phyloP scores from a whole-genome alignment of 2,888 invertebrate genomes.

The Dione juno region DNA sequence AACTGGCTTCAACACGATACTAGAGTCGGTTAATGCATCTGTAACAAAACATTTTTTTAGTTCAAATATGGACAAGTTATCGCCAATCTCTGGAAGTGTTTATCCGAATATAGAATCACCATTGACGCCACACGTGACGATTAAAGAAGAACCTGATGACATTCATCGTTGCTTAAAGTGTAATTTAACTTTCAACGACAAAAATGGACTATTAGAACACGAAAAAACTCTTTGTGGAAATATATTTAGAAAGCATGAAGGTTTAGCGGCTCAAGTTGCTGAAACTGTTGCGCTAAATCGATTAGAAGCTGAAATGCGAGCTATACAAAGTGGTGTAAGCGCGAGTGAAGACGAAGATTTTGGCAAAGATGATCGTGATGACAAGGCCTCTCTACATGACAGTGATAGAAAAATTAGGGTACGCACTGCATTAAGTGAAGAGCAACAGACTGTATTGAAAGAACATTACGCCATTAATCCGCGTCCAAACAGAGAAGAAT shows the following conservation, averaged over 20 bases:
- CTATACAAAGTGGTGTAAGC: conserved; percentile 79
- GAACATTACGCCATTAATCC: conserved; percentile 95
- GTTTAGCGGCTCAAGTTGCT: conserved; percentile 90
- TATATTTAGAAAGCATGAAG: conserved; percentile 86
- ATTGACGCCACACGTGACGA: conserved; percentile 57
- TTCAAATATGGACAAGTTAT: conserved; percentile 86
- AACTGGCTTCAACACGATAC: conserved; percentile 87
- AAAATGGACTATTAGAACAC: conserved; percentile 87
- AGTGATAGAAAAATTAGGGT: conserved; percentile 93
- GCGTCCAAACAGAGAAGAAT: conserved; percentile 96
- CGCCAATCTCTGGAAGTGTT: conserved; percentile 80
- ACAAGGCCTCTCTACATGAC: conserved; percentile 83
- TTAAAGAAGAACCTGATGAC: conserved; percentile 73
- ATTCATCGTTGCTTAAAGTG: conserved; percentile 83
- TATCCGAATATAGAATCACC: conserved; percentile 70
- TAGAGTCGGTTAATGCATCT: conserved; percentile 89
- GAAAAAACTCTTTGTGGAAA: conserved; percentile 86
- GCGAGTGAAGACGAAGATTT: conserved; percentile 86
- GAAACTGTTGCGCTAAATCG: conserved; percentile 85
- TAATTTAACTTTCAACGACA: conserved; percentile 82
- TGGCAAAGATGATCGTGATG: conserved; percentile 77
- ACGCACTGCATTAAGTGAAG: conserved; percentile 96
- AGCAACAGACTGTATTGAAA: conserved; percentile 94
- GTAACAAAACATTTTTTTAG: conserved; percentile 89
- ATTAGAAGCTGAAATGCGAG: conserved; percentile 77